Percentiles rank a stretch among this genome's conserved stretches.
phyloP scores from a whole-genome alignment of 2,888 invertebrate species.

The Drosophila siamana region DNA sequence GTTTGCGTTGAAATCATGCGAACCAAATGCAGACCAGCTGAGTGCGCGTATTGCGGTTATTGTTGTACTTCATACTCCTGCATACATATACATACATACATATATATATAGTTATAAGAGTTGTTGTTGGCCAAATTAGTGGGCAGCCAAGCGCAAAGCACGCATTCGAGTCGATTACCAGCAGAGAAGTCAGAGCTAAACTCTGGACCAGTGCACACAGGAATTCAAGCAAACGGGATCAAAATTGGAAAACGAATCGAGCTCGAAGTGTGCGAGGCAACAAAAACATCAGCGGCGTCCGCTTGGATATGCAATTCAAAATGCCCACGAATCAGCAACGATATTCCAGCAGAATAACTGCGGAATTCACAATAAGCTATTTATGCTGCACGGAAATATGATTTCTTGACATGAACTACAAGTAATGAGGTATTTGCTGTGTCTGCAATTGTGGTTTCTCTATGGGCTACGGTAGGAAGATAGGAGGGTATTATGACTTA shows the following conservation, averaged over 20 bases:
- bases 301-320: background rate
- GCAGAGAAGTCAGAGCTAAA: slow-evolving; percentile 11
- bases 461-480: no score
- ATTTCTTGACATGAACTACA: background rate
- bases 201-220: slow-evolving; percentile 32
- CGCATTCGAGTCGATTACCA: slow-evolving; percentile 39
- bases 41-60: slow-evolving; percentile 12
- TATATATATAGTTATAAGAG: slow-evolving; percentile 3
- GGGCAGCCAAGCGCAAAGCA: slow-evolving; percentile 44
- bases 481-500: no score
- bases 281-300: background rate
- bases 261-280: background rate
- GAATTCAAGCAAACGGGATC: slow-evolving; percentile 11
- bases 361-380: background rate
- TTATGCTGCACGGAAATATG: background rate
- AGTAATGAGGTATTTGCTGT: no score
- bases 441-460: background rate
- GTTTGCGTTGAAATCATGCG: slow-evolving; percentile 57
- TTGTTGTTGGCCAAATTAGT: slow-evolving; percentile 35
- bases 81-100: background rate
- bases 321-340: background rate
- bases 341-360: background rate
- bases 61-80: background rate
- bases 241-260: slow-evolving; percentile 18
- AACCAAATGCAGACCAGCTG: slow-evolving; percentile 39